Evolutionary conservation across 1,140 invertebrate genomes (phyloP), one percentile per base, ranked within the genome.

Genomic region (Polypedilum vanderplanki): DNA sequence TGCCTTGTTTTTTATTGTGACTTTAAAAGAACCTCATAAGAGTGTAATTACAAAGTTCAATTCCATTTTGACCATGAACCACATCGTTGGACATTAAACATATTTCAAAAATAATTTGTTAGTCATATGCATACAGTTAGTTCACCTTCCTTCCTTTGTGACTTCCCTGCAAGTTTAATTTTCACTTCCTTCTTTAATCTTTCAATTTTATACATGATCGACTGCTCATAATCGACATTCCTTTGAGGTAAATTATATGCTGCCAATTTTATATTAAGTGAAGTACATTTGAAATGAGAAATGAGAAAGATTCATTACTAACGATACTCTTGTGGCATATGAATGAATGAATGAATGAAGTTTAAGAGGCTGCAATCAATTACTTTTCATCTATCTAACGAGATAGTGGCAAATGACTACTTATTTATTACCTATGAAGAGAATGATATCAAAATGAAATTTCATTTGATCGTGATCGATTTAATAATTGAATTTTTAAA

Each of bases 161-260:
- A 4, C 1, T n/a, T 1, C 46, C 4, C 15, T 57, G 12, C 10
- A 57, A 7, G 46, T 57, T 5, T 33, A 12, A 57, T 15, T 57
- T 12, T 57, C 12, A 57, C 12, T 57, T 57, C 46, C 46, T 57
- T 15, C 46, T 57, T 57, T 15, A 4, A 4, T 57, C 46, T 57
- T 12, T 57, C 46, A 12, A 4, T 12, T 0, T 4, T 12, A 12
- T n/a, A 57, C 12, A 57, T n/a, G 46, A n/a, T 57, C 46, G 12
- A 57, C n/a, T 57, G 46, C 46, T 57, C 12, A 57, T 57, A 12
- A 15, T 15, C n/a, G 46, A 57, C n/a, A n/a, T n/a, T 57, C 8
- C 46, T 57, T n/a, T 57, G 12, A n/a, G n/a, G 46, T 57, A 57
- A 57, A 57, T 57, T 57, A 57, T 15, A 57, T 57, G 46, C 46